Conservation (phyloP, 2,888 invertebrate genomes). For the Rhopalosiphum nymphaeae region DNA sequence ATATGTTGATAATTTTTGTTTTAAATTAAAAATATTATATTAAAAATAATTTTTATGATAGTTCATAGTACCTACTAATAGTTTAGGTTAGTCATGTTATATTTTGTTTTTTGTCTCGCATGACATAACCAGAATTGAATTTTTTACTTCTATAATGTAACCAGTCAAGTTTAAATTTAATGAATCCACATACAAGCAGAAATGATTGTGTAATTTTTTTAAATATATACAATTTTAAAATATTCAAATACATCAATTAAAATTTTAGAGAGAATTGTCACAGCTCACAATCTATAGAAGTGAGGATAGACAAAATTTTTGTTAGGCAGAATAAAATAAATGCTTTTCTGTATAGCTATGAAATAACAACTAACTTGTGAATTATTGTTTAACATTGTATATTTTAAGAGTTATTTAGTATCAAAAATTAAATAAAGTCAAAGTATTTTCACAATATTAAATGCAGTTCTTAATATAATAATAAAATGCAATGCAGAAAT, state of each 20-base stretch:
- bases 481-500: slow-evolving; percentile 39
- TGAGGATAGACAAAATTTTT: neutral
- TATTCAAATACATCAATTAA: neutral
- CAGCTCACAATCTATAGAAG: neutral
- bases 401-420: neutral
- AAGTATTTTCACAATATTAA: neutral
- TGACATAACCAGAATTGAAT: neutral
- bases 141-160: neutral
- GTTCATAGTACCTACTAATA: neutral
- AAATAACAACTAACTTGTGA: neutral
- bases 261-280: neutral
- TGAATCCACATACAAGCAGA: neutral
- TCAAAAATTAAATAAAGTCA: slow-evolving; percentile 33
- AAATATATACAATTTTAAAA: neutral
- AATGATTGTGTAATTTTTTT: neutral
- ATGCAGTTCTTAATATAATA: slow-evolving; percentile 27
- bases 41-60: neutral
- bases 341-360: neutral
- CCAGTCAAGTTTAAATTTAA: neutral
- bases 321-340: neutral
- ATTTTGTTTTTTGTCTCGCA: neutral
- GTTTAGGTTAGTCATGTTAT: neutral
- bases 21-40: neutral
- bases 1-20: neutral
- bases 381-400: neutral